Evolutionary conservation across 2,113 vertebrate species (phyloP), one percentile per base, ranked within the genome.

Genomic region (Camelus dromedarius): DNA sequence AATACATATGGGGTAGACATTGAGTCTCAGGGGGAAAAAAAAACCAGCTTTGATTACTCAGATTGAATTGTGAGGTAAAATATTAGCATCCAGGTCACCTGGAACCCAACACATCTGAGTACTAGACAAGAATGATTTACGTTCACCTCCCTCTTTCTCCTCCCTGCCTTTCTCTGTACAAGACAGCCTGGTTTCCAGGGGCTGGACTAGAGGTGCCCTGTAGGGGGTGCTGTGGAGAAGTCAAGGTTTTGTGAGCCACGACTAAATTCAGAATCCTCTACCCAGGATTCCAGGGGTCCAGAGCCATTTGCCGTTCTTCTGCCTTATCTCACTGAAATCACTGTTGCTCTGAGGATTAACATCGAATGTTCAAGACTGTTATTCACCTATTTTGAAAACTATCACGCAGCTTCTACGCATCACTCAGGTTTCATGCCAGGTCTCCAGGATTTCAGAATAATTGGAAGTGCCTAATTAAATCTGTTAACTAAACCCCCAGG

Each of bases 61-160:
- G 76, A 58, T 5, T 75, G 81, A 94, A 90, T 87, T 48, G 2
- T 24, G 56, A 86, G 14, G 52, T 46, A 88, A 73, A 91, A 81
- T n/a, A 70, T 38, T 42, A 80, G 64, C 88, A 64, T 35, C 66
- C 85, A 91, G 70, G 66, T 97, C 58, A 76, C 58, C 70, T 50
- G 52, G 72, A 91, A 80, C 77, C 66, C 28, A n/a, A 83, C 50
- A 35, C 66, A 64, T 30, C 79, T 67, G 48, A 32, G 60, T n/a
- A 13, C 32, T 20, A 70, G 80, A 54, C 79, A 15, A 22, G 5
- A 89, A 30, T 67, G 48, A 67, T 83, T 72, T 72, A 42, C 52
- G 67, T 60, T 89, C 56, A 32, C 42, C 38, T 70, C n/a, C 60
- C 11, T 82, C 58, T 70, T 73, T 28, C 9, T 89, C 79, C 35